phyloP scores from a whole-genome alignment of 2,797 vertebrate genomes.

The Hipposideros larvatus region DNA sequence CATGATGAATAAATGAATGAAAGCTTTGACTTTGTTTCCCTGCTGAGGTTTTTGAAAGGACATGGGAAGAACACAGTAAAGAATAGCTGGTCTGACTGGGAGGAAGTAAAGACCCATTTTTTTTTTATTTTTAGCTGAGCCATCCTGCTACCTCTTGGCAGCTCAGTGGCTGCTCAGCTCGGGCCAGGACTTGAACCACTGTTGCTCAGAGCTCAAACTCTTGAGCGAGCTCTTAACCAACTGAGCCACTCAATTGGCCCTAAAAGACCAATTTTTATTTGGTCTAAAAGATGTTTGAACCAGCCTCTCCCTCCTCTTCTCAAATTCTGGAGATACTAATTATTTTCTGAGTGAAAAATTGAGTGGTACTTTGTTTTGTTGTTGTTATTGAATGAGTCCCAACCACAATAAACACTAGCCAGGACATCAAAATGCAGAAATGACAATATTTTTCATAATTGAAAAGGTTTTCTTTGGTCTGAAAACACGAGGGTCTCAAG shows the following conservation, averaged over 20 bases:
- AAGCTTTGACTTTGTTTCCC: too few species aligned
- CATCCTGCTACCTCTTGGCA: too few species aligned
- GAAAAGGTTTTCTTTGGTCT: conserved; percentile 56
- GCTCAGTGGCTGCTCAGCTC: too few species aligned
- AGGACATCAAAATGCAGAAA: conserved; percentile 68
- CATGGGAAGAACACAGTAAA: not conserved
- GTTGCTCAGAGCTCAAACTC: too few species aligned
- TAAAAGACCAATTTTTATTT: conserved; percentile 51
- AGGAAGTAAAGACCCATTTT: not conserved
- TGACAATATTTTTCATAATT: conserved; percentile 51
- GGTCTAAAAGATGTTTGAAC: conserved; percentile 76
- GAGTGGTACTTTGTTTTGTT: conserved; percentile 52
- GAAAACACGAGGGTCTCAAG: conserved; percentile 16
- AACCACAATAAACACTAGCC: conserved; percentile 71
- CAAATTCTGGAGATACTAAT: conserved; percentile 79
- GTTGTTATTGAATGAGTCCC: not conserved
- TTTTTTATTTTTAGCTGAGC: too few species aligned
- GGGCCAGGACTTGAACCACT: too few species aligned
- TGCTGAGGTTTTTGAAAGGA: not conserved
- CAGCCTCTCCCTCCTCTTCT: conserved; percentile 66
- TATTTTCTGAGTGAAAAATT: conserved; percentile 81
- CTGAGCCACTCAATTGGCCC: too few species aligned
- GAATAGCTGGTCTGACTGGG: not conserved
- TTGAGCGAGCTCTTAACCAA: too few species aligned
- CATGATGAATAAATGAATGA: not conserved